These are phyloP conservation scores for Cryptocephalus primarius DNA, from an alignment of 2,888 invertebrate genomes.

Conservation along the genomic window DNA sequence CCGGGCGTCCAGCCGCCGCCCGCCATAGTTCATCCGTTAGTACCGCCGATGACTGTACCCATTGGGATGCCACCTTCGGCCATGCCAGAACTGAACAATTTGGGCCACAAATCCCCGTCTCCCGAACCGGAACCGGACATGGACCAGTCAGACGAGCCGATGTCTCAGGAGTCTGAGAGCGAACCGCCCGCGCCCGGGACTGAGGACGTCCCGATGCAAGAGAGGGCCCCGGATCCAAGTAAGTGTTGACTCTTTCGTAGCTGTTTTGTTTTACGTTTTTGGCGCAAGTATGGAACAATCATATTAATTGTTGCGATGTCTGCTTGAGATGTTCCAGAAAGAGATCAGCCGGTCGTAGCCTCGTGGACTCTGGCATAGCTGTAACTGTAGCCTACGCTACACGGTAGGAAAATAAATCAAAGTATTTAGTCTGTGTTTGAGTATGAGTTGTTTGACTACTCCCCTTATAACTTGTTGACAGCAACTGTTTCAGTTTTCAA, in stretches of 20 bases:
- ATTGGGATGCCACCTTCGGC: neutral
- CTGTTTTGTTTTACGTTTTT: neutral
- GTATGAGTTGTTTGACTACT: constrained; percentile 22
- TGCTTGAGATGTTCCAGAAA: constrained; percentile 44
- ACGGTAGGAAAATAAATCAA: constrained; percentile 34
- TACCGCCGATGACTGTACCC: constrained; percentile 1
- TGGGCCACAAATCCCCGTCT: neutral
- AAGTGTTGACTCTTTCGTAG: constrained; percentile 1
- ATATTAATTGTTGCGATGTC: constrained; percentile 39
- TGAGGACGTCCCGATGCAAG: constrained; percentile 23
- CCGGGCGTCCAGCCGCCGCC: constrained; percentile 8
- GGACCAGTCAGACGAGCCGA: constrained; percentile 1
- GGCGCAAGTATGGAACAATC: constrained; percentile 23
- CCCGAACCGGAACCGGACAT: constrained; percentile 2
- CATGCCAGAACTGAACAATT: neutral
- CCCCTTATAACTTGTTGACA: neutral
- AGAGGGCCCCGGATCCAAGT: constrained; percentile 4
- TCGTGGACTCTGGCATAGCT: constrained; percentile 31
- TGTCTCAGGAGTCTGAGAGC: constrained; percentile 8
- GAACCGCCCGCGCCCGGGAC: constrained; percentile 34
- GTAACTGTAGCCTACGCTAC: constrained; percentile 35
- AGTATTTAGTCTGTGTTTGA: constrained; percentile 27
- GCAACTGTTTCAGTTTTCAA: constrained; percentile 1
- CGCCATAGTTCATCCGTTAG: constrained; percentile 2
- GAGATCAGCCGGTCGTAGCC: constrained; percentile 35